A percentile compares a stretch with the other conserved stretches of the same genome.
These are phyloP conservation scores for Enteromius argenteus DNA, from an alignment of 2,797 vertebrate species.

Conservation along the genomic window DNA sequence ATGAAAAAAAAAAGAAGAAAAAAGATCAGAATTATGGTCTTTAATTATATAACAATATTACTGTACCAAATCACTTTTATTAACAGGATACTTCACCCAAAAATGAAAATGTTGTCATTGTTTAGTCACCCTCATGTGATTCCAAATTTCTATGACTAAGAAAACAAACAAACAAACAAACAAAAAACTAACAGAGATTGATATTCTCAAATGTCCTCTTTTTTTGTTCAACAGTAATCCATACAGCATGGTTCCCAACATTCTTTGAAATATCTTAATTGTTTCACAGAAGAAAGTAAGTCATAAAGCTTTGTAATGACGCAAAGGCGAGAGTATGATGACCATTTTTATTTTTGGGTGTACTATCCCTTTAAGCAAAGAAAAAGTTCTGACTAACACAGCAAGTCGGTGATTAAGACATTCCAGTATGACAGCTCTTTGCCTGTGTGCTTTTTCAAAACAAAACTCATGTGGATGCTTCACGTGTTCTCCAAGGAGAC, in stretches of 20 bases:
- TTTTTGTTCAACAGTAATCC: not conserved
- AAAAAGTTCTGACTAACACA: slow-evolving; percentile 18
- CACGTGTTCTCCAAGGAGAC: slow-evolving; percentile 9
- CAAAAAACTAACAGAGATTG: not conserved
- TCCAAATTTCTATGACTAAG: not conserved
- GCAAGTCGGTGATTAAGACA: slow-evolving; percentile 16
- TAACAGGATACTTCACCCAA: not conserved
- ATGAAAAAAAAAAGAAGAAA: not conserved
- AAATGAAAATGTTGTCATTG: not conserved
- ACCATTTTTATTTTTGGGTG: slow-evolving; percentile 13
- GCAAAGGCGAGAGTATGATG: not conserved
- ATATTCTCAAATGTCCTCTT: not conserved
- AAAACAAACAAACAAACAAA: too few species aligned
- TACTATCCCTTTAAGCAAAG: not conserved
- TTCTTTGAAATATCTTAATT: not conserved
- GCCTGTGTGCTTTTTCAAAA: slow-evolving; percentile 23
- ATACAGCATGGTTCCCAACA: not conserved
- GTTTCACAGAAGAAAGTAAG: not conserved
- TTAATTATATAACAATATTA: not conserved
- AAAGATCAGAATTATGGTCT: not conserved
- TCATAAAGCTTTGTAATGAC: not conserved
- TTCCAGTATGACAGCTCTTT: slow-evolving; percentile 4
- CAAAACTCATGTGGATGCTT: slow-evolving; percentile 39
- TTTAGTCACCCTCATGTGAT: not conserved
- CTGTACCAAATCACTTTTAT: not conserved